Base-by-base conservation (phyloP, 1,140 invertebrate species). In the Drosophila santomea region DNA sequence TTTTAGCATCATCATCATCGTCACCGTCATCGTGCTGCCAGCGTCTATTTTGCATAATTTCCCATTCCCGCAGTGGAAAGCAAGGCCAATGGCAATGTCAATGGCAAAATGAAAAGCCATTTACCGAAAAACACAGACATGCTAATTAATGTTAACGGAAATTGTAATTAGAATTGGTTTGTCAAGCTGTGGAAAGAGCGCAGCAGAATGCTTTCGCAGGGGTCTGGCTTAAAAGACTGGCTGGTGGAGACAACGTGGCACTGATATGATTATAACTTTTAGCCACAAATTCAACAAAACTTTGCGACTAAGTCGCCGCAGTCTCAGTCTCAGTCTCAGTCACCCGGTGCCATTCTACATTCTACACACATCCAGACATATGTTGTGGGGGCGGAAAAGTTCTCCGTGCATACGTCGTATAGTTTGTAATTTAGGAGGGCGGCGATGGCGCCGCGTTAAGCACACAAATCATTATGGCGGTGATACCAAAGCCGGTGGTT, bases 141-240 rank as follows among this genome's bases (percentile, higher is more conserved):
- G 79, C 79, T 89, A 88, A 88, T 88, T 88, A 88, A 88, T 88
- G 83, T 77, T 83, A 54, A 83, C 78, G 83, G 83, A 88, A 89
- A 89, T 88, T 82, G 84, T 89, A 88, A 88, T 88, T 88, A 82
- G 78, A 86, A 86, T 55, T 68, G 64, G 75, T 88, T 60, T 78
- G 67, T 63, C 57, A 50, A 59, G 25, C 54, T 64, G 48, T 32
- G 45, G 25, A 52, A 63, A 36, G 63, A 23, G 52, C 32, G 7
- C 7, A 32, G 32, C 23, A n/a, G 25, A 11, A 47, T 28, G 2
- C 38, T 25, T 25, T 28, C 32, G 23, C 38, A 25, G 17, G 28
- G n/a, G 35, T n/a, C 52, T 23, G 43, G 50, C 14, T 32, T 35
- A 3, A 6, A n/a, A 52, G 39, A 14, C 11, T 6, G 51, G 35